phyloP scores from a whole-genome alignment of 2,113 vertebrate genomes.

The Machaerirhynchus nigripectus region DNA sequence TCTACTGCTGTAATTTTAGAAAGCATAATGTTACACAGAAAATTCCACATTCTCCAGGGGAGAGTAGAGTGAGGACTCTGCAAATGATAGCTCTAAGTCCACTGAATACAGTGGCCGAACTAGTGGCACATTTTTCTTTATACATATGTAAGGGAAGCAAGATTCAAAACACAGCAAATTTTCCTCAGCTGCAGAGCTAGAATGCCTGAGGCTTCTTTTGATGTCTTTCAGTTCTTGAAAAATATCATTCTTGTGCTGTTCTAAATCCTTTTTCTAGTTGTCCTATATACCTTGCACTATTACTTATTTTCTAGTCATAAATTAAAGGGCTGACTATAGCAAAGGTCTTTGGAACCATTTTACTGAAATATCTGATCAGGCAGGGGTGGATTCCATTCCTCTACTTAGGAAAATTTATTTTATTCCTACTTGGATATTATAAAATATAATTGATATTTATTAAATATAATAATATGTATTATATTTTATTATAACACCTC shows the following conservation, averaged over 20 bases:
- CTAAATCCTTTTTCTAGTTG: neutral
- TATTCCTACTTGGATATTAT: neutral
- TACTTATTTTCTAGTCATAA: neutral
- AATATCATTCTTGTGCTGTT: neutral
- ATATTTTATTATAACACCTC: neutral
- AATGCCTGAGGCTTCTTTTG: neutral
- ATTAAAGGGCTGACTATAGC: neutral
- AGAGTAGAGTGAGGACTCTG: neutral
- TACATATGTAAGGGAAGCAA: neutral
- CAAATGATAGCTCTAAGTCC: neutral
- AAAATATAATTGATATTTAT: neutral
- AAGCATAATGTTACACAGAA: neutral
- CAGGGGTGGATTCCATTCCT: neutral
- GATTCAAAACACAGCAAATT: neutral
- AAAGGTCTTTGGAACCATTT: neutral
- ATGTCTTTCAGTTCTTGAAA: neutral
- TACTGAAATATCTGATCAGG: neutral
- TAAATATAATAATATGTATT: neutral
- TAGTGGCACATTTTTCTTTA: neutral
- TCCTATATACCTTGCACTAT: neutral
- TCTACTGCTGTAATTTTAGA: neutral
- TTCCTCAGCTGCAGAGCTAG: neutral
- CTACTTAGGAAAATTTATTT: neutral
- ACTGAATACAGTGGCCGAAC: neutral
- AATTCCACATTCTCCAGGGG: neutral